Evolutionary conservation across 92 coral and sea anemone genomes (phyloP).

Genomic region (Actinostola sp.): DNA sequence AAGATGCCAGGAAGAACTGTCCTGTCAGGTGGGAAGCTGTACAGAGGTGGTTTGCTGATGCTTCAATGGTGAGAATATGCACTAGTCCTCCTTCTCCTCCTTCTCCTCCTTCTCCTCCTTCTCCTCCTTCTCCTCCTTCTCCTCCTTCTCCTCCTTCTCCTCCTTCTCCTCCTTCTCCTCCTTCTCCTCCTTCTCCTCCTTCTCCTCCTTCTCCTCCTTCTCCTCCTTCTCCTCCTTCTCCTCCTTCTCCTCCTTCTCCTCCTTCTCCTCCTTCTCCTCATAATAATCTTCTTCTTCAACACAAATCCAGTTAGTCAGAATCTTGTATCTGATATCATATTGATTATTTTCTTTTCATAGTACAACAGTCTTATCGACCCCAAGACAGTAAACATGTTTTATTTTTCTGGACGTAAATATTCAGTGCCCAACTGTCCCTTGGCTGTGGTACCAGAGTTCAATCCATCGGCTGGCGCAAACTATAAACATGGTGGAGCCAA

Average conservation of each 20-base stretch:
- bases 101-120: no score
- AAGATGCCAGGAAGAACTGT: constrained; percentile 84
- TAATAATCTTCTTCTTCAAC: no score
- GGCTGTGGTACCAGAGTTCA: constrained; percentile 67
- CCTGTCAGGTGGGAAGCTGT: constrained; percentile 84
- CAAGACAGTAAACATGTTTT: constrained; percentile 77
- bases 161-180: no score
- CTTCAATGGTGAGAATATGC: constrained; percentile 77
- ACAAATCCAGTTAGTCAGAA: no score
- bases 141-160: no score
- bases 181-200: no score
- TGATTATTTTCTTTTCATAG: constrained; percentile 28
- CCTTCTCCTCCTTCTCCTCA: no score
- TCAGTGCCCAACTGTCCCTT: constrained; percentile 93
- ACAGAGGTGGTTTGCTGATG: constrained; percentile 74
- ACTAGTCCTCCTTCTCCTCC: no score
- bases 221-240: no score
- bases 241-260: no score
- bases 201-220: no score
- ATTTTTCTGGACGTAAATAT: constrained; percentile 82
- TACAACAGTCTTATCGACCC: constrained; percentile 80
- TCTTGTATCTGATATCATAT: background rate
- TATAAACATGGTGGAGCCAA: constrained; percentile 32
- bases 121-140: no score
- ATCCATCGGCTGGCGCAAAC: constrained; percentile 79